Base-by-base conservation (phyloP, 2,888 invertebrate species). In the Pristionchus japonicus region DNA sequence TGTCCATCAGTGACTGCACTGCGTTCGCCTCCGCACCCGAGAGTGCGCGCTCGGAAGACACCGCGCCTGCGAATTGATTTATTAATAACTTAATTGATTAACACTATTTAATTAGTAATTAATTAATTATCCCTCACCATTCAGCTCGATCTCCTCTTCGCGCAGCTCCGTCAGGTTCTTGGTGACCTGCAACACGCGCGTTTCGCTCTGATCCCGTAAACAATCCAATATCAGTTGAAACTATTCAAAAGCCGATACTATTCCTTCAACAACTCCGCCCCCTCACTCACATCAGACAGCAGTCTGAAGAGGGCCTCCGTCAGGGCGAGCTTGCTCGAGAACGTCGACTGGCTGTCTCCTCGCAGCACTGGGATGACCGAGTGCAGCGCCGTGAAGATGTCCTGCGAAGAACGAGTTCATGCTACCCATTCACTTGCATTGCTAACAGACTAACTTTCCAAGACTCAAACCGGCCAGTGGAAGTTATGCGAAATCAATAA, bases 1-100 rank as follows among this genome's bases (percentile, higher is more conserved):
- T 90, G 27, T 93, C 93, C 89, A 92, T 89, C 49, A 92, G 89
- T 6, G 43, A n/a, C 49, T 89, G 34, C 23, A 87, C 87, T 1
- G 85, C 85, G 31, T 34, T 40, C 27, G 64, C 40, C 13, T 64
- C 82, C 3, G 49, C 52, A 11, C 20, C 52, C 23, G 52, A 52
- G 27, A 57, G 52, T 6, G 47, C 13, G 15, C 47, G 80, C 31
- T 49, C 80, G 49, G 23, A 3, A n/a, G 77, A 40, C 3, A 43
- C 40, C 1, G 13, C 23, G 20, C 43, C 77, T 40, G 47, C n/a
- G 20, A 74, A 74, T 40, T 17, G 40, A 34, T 67, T 74, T 40
- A 74, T 40, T 70, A 17, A n/a, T 40, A 31, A 74, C 43, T 43
- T 40, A 40, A 74, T 23, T 40, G 40, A 74, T 27, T 40, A 40